Percentiles rank a stretch among this genome's conserved stretches.
phyloP scores from a whole-genome alignment of 2,797 vertebrate species.

The Furcifer pardalis region DNA sequence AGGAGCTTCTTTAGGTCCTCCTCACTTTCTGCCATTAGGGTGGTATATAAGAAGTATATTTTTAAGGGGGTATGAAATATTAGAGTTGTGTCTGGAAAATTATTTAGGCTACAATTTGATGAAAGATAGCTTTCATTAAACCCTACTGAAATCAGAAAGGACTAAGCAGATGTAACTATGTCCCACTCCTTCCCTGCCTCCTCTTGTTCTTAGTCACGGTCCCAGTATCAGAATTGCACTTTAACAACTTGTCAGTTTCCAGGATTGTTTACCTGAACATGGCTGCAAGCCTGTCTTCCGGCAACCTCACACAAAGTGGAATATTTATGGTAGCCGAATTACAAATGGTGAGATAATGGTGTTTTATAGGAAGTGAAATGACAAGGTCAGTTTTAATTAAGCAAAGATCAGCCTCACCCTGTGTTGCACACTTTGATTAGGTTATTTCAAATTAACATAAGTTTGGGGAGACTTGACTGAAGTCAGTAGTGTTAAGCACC shows the following conservation, averaged over 20 bases:
- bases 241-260: slow-evolving; percentile 65
- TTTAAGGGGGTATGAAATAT: too few relatives aligned
- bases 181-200: too few relatives aligned
- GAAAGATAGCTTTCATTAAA: too few relatives aligned
- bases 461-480: slow-evolving; percentile 83
- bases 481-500: slow-evolving; percentile 86
- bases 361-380: slow-evolving; percentile 77
- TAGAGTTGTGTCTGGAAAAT: too few relatives aligned
- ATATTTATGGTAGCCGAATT: slow-evolving; percentile 74
- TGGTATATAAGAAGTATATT: too few relatives aligned
- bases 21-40: too few relatives aligned
- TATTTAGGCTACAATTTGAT: too few relatives aligned
- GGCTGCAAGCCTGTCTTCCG: slow-evolving; percentile 62
- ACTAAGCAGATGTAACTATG: too few relatives aligned
- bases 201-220: too few relatives aligned
- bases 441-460: slow-evolving; percentile 86
- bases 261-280: slow-evolving; percentile 68
- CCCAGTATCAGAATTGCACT: slow-evolving; percentile 62
- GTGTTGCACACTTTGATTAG: slow-evolving; percentile 83
- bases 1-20: too few relatives aligned
- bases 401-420: slow-evolving; percentile 80
- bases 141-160: too few relatives aligned
- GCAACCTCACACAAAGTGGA: slow-evolving; percentile 64
- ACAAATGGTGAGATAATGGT: slow-evolving; percentile 77
- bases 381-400: slow-evolving; percentile 87